phyloP scores from a whole-genome alignment of 37 sponge, comb jelly and placozoan genomes.

The Amphimedon queenslandica region DNA sequence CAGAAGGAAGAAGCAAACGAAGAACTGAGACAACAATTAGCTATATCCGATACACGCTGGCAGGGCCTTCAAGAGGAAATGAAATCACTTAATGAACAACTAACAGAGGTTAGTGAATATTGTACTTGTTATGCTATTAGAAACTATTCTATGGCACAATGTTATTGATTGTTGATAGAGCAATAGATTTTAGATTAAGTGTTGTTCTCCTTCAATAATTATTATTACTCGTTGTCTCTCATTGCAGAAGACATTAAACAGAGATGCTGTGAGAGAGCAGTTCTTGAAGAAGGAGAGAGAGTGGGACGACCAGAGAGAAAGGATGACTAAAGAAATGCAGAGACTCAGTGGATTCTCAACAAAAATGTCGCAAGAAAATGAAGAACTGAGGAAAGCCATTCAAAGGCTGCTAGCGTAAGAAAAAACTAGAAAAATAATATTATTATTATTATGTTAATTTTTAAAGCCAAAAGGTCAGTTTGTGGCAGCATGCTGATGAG shows the following conservation, averaged over 20 bases:
- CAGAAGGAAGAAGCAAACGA: slow-evolving; percentile 2
- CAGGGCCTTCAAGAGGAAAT: slow-evolving; percentile 21
- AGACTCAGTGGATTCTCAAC: slow-evolving; percentile 8
- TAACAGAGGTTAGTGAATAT: slow-evolving; percentile 40
- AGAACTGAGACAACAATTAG: slow-evolving; percentile 28
- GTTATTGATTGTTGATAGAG: background rate
- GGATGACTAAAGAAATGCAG: slow-evolving; percentile 30
- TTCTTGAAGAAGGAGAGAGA: slow-evolving; percentile 36
- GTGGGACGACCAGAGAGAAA: slow-evolving; percentile 35
- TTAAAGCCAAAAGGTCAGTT: slow-evolving; percentile 72
- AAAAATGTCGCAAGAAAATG: slow-evolving; percentile 49
- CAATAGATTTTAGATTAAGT: background rate
- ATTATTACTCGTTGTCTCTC: background rate
- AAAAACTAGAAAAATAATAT: background rate
- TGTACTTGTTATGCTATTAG: background rate
- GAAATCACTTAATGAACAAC: slow-evolving; percentile 34
- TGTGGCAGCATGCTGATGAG: slow-evolving; percentile 79
- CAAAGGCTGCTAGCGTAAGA: slow-evolving; percentile 59
- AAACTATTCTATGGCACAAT: background rate
- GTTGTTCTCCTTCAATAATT: background rate
- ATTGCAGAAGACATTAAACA: slow-evolving; percentile 28
- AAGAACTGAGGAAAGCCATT: slow-evolving; percentile 59
- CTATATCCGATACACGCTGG: slow-evolving; percentile 17
- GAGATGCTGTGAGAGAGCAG: slow-evolving; percentile 60
- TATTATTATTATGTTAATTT: background rate